Base-by-base conservation (phyloP, 2,113 vertebrate species). In the Pseudorhombus dupliciocellatus region DNA sequence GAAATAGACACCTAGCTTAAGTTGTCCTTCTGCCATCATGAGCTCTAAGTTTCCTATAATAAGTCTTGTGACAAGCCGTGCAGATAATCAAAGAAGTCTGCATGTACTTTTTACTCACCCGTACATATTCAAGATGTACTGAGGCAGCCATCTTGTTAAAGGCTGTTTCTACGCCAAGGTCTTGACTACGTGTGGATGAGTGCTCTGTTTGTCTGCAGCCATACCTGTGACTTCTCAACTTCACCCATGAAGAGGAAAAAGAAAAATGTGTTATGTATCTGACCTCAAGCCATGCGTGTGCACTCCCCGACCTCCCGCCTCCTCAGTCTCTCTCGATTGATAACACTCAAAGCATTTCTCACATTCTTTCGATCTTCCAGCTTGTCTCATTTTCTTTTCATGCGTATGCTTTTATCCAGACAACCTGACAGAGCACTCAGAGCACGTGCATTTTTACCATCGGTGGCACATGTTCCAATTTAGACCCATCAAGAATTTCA, bases 251-350 rank as follows among this genome's bases (percentile, higher is more conserved):
- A 68, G 42, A 73, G 70, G 57, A 72, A 77, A 37, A 77, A 88
- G 73, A 71, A 81, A 84, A 79, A 51, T 42, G 59, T 64, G 37
- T 75, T 79, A 71, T 79, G 70, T 75, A 75, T 73, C 60, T 75
- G 83, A 85, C 61, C 84, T 69, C 30, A 53, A 74, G 75, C 64
- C 44, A 80, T 72, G n/a, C 11, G 18, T 37, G 66, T 53, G 66
- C 12, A 26, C 42, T 5, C 31, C 18, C 48, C 16, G 16, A 22
- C 28, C 31, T 25, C 30, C 37, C 21, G 11, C 48, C 1, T 3
- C 1, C 61, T 28, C 26, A 51, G 37, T 31, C 25, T 66, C 25
- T 66, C 61, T 67, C 18, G 66, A 24, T 2, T 55, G 48, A 60
- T 56, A 63, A 42, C 20, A 48, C 58, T 74, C 21, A 58, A 77